These are phyloP conservation scores for Pachypanchax playfairii DNA, from an alignment of 2,113 vertebrate genomes.

Conservation along the genomic window DNA sequence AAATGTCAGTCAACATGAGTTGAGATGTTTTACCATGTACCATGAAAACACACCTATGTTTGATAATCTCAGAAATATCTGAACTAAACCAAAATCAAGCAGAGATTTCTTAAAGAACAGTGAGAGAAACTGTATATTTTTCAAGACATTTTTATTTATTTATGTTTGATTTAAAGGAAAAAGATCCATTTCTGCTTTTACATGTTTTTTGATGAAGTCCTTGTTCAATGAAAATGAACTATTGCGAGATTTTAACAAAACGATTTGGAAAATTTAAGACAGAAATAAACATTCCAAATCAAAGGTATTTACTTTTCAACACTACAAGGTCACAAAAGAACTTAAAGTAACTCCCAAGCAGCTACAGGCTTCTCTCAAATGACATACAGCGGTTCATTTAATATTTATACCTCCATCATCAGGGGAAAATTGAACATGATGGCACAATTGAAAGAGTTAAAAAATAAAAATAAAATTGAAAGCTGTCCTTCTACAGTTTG, in stretches of 20 bases:
- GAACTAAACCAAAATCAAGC: neutral
- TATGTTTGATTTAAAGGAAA: too few relatives aligned
- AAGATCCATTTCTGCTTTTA: too few relatives aligned
- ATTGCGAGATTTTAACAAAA: too few relatives aligned
- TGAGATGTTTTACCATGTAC: neutral
- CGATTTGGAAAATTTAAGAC: neutral
- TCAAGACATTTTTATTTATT: too few relatives aligned
- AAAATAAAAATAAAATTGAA: neutral
- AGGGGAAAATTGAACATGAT: neutral
- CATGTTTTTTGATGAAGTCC: too few relatives aligned
- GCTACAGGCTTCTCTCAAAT: neutral
- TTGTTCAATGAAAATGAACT: too few relatives aligned
- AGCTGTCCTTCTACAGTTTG: neutral
- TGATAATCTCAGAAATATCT: neutral
- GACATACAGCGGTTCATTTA: neutral
- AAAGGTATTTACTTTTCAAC: neutral
- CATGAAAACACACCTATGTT: neutral
- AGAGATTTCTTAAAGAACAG: too few relatives aligned
- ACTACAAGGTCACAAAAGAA: neutral
- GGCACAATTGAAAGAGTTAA: neutral
- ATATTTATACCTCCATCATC: neutral
- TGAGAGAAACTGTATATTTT: too few relatives aligned
- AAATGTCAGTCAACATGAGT: constrained; percentile 23
- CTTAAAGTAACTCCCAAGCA: neutral
- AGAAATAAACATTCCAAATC: neutral